Conservation (phyloP, 2,888 invertebrate genomes). For the Chironomus riparius region DNA sequence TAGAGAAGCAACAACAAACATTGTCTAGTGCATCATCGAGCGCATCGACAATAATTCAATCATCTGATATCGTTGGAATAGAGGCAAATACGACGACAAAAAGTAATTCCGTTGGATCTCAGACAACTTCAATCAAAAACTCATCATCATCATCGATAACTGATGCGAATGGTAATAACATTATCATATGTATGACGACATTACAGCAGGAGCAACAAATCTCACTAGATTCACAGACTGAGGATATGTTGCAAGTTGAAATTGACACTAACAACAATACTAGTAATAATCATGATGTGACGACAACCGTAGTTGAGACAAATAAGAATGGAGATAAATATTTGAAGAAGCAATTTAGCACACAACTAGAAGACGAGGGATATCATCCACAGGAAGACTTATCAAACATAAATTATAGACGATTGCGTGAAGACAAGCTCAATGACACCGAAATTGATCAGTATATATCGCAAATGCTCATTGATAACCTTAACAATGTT, state of each 20-base stretch:
- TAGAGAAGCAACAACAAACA: background rate
- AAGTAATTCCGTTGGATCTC: background rate
- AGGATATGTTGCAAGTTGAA: conserved; percentile 29
- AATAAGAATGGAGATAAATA: conserved; percentile 17
- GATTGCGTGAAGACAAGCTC: conserved; percentile 9
- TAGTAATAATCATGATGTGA: conserved; percentile 23
- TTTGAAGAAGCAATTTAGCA: conserved; percentile 15
- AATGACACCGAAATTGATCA: conserved; percentile 42
- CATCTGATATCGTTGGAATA: background rate
- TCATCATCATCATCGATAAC: conserved; percentile 17
- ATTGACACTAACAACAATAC: conserved; percentile 11
- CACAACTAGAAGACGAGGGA: conserved; percentile 2
- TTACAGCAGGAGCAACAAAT: conserved; percentile 27
- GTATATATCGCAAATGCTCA: conserved; percentile 47
- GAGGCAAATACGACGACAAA: background rate
- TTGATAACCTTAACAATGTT: conserved; percentile 46
- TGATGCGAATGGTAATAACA: conserved; percentile 30
- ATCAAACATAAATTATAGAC: background rate
- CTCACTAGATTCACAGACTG: conserved; percentile 22
- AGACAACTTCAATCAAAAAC: conserved; percentile 28
- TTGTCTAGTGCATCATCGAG: conserved; percentile 17
- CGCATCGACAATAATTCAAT: conserved; percentile 17
- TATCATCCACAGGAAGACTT: background rate
- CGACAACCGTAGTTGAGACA: conserved; percentile 25
- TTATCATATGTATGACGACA: conserved; percentile 31